Base-by-base conservation (phyloP, 1,140 invertebrate species). In the Diabrotica virgifera region DNA sequence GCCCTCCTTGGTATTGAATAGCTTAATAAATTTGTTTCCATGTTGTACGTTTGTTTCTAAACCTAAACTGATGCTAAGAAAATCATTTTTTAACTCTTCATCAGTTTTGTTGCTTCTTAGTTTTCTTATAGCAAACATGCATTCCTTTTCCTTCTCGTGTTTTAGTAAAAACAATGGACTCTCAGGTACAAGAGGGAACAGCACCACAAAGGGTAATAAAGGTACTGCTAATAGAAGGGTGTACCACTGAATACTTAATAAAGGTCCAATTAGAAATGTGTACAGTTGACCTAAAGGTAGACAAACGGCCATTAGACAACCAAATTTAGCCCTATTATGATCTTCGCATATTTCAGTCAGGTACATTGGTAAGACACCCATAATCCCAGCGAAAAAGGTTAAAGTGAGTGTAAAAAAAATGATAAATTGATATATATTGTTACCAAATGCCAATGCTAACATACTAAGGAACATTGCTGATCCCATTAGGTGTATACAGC, bases 41-140 rank as follows among this genome's bases (percentile, higher is more conserved):
- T 52, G 50, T 12, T 36, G 13, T 12, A 4, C 12, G 9, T 55
- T 55, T 14, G 8, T 7, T 3, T 55, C 8, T 36, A 55, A 8
- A 5, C 8, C 4, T 12, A 4, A 8, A 9, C 6, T 8, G 8
- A 55, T 24, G 8, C 12, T 8, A 14, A 10, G 8, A 10, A 55
- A 24, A 24, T 55, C 57, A n/a, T 50, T 38, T 14, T 59, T 6
- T 8, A 59, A 40, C 12, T 7, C 2, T 14, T 36, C 37, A 14
- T 46, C 57, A n/a, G 57, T 12, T 37, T 59, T 59, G 12, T 59
- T 59, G 36, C 57, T 38, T 50, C 57, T 11, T 36, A 59, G 37
- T 40, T 40, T 50, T 36, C 11, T 59, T 36, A 59, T 11, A 8
- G 57, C 14, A 9, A 24, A 9, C 0, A n/a, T 50, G 10, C 12